These are phyloP conservation scores for Drosophila pallidifrons DNA, from an alignment of 1,140 invertebrate genomes.

Conservation along the genomic window DNA sequence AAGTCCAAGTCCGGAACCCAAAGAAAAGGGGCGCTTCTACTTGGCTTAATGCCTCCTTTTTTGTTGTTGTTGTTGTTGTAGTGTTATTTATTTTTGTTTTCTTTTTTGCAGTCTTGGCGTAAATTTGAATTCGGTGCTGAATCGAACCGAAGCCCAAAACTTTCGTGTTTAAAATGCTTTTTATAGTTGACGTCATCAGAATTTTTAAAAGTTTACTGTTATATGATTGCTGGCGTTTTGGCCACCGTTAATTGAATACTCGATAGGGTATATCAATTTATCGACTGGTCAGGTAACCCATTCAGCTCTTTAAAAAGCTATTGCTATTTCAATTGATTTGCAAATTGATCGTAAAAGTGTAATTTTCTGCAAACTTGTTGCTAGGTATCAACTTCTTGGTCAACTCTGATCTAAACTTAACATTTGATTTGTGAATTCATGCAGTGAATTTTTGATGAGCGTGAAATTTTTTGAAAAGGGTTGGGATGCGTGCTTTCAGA, in stretches of 20 bases:
- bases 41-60: conserved; percentile 33
- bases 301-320: background rate
- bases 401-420: background rate
- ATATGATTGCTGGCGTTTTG: conserved; percentile 59
- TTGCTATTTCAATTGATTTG: background rate
- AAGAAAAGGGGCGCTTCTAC: conserved; percentile 57
- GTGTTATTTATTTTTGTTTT: conserved; percentile 14
- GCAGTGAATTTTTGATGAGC: conserved; percentile 65
- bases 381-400: conserved; percentile 8
- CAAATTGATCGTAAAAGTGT: background rate
- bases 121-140: conserved; percentile 41
- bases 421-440: conserved; percentile 23
- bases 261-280: conserved; percentile 5
- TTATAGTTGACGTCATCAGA: conserved; percentile 76
- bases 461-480: conserved; percentile 30
- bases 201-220: conserved; percentile 68
- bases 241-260: conserved; percentile 12
- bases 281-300: background rate
- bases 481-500: conserved; percentile 12
- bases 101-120: conserved; percentile 44
- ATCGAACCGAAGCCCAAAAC: conserved; percentile 26
- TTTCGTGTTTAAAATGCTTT: conserved; percentile 48
- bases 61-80: conserved; percentile 14
- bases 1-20: conserved; percentile 42
- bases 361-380: background rate